Base-by-base conservation (phyloP, 2,113 vertebrate genomes). In the Phylloscopus trochiloides region DNA sequence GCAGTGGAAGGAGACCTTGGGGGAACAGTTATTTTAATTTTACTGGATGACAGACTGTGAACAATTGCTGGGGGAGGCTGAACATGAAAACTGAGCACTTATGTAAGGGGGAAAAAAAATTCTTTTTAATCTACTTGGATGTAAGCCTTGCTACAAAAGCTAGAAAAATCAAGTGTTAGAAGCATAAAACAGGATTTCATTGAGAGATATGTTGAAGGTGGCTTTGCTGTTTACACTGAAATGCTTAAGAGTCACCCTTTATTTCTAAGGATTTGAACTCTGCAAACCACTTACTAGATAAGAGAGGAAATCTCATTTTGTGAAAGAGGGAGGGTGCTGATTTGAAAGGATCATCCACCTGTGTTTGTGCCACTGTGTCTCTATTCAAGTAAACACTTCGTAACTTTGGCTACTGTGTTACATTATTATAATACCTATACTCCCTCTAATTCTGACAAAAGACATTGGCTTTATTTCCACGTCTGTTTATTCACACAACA, bases 151-250 rank as follows among this genome's bases (percentile, higher is more conserved):
- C 42, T 81, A 67, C 14, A 63, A 32, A 87, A 91, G 38, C 72
- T 67, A 79, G 81, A 65, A 92, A 94, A 97, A 91, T 55, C 32
- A 78, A 92, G 34, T 34, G 16, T 66, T 90, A 90, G 75, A 96
- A 88, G 78, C 65, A 71, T 76, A 90, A 96, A 97, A 65, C 17
- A 84, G 74, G 82, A 94, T 90, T 86, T 86, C 86, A 72, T 34
- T 40, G 20, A 75, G 22, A 68, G 55, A 62, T 38, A 63, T 47
- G 24, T 32, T 75, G 63, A 54, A 42, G 31, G 45, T 40, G 63
- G 72, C 38, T 72, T 72, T 91, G 45, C 40, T 92, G 65, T 94
- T 94, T 94, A 78, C 54, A 72, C 28, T 76, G 74, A 88, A 88
- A 79, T 54, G 70, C 48, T 86, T 74, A 25, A 36, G 36, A 75